A percentile compares a stretch with the other conserved stretches of the same genome.
Evolutionary conservation across 2,113 vertebrate species (phyloP).

Genomic region (Ancistrus triradiatus): DNA sequence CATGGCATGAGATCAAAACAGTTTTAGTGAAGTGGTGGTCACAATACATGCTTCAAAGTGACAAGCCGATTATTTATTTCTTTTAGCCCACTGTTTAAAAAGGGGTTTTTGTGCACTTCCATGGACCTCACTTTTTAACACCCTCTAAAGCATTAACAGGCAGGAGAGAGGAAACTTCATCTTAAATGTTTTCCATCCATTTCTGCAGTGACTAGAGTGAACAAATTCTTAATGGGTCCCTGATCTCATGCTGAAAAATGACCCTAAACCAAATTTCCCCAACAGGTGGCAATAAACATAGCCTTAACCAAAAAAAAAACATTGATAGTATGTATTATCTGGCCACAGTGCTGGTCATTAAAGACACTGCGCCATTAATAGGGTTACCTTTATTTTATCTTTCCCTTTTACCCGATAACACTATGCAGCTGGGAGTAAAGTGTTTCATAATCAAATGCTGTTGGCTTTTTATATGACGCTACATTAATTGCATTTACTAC

Average conservation of each 20-base stretch:
- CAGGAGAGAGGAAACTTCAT: slow-evolving; percentile 23
- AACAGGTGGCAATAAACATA: slow-evolving; percentile 59
- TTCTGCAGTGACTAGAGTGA: slow-evolving; percentile 53
- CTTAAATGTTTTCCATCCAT: slow-evolving; percentile 57
- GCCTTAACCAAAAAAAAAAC: slow-evolving; percentile 59
- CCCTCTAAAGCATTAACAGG: slow-evolving; percentile 7
- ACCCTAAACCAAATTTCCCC: slow-evolving; percentile 50
- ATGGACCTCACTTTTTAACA: not conserved
- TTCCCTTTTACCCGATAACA: slow-evolving; percentile 57
- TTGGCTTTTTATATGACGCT: slow-evolving; percentile 53
- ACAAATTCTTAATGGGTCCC: slow-evolving; percentile 56
- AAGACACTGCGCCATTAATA: slow-evolving; percentile 61
- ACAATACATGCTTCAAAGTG: slow-evolving; percentile 7
- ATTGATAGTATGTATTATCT: slow-evolving; percentile 60
- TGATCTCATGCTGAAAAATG: slow-evolving; percentile 60
- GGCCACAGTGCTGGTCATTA: slow-evolving; percentile 59
- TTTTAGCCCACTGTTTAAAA: not conserved
- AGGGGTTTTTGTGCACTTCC: not conserved
- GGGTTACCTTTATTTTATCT: slow-evolving; percentile 55
- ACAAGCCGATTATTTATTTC: slow-evolving; percentile 4
- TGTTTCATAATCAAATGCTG: slow-evolving; percentile 49
- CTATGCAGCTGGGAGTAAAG: slow-evolving; percentile 55
- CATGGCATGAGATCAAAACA: not conserved
- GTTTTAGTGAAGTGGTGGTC: too few species aligned
- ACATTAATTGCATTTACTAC: slow-evolving; percentile 64